A percentile compares a stretch with the other conserved stretches of the same genome.
phyloP scores from a whole-genome alignment of 2,113 vertebrate species.

The Telmatochromis sp. region DNA sequence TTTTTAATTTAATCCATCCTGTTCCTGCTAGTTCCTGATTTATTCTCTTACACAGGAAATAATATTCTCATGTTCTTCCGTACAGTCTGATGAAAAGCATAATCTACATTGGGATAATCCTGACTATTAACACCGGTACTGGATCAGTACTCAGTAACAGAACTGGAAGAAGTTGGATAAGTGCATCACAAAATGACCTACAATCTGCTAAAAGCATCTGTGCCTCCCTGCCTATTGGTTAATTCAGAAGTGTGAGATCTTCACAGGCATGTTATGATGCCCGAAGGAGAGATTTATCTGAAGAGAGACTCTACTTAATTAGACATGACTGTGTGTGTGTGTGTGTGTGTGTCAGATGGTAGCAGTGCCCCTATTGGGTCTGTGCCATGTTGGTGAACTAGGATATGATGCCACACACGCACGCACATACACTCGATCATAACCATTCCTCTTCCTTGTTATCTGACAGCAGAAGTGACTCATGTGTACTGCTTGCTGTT shows the following conservation, averaged over 20 bases:
- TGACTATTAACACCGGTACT: background rate
- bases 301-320: conserved; percentile 4
- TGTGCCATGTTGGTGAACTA: too few species aligned
- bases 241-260: background rate
- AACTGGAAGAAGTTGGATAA: background rate
- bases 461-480: conserved; percentile 14
- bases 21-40: background rate
- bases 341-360: background rate
- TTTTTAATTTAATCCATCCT: background rate
- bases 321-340: background rate
- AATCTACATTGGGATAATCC: background rate
- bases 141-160: background rate
- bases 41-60: background rate
- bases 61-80: background rate
- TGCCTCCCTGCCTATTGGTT: background rate
- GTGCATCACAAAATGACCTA: background rate
- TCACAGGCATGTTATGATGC: background rate
- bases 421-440: background rate
- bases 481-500: background rate
- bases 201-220: background rate
- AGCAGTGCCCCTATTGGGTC: too few species aligned
- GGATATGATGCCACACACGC: background rate
- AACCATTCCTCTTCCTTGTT: background rate
- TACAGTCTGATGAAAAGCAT: background rate
- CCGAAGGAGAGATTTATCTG: background rate